These are phyloP conservation scores for Adineta ricciae DNA, from an alignment of 2,888 invertebrate species.

Conservation along the genomic window DNA sequence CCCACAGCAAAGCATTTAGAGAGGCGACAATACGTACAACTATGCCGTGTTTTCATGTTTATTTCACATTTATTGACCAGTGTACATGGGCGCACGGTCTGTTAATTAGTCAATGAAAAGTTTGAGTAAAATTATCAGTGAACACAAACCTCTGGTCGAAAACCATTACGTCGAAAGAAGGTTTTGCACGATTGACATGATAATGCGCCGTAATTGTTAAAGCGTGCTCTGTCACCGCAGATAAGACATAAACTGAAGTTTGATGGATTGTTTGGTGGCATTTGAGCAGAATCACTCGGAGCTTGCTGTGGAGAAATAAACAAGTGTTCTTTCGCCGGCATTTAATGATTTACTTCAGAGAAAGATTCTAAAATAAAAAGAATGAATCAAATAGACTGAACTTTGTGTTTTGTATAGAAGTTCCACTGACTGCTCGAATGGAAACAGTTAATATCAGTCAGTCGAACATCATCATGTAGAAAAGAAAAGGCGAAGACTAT, in stretches of 20 bases:
- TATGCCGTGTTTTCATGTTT: not conserved
- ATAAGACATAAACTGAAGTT: not conserved
- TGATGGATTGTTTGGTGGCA: not conserved
- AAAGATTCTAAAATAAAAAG: too few species aligned
- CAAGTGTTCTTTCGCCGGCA: not conserved
- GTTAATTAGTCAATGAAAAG: not conserved
- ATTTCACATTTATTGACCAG: not conserved
- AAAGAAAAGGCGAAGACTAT: too few species aligned
- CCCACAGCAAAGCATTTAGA: not conserved
- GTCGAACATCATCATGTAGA: too few species aligned
- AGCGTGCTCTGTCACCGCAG: not conserved
- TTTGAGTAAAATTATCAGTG: not conserved
- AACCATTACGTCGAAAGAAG: not conserved
- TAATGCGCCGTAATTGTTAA: not conserved
- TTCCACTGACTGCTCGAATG: too few species aligned
- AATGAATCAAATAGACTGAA: too few species aligned
- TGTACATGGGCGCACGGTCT: not conserved
- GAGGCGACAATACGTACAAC: not conserved
- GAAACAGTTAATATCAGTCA: too few species aligned
- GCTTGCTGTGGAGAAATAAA: not conserved
- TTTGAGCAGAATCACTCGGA: not conserved
- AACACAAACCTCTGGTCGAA: not conserved
- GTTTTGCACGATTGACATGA: not conserved
- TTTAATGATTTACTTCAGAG: too few species aligned
- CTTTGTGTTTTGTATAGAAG: too few species aligned